These are phyloP conservation scores for Melanotaenia nigrans DNA, from an alignment of 2,797 vertebrate genomes.

Conservation along the genomic window DNA sequence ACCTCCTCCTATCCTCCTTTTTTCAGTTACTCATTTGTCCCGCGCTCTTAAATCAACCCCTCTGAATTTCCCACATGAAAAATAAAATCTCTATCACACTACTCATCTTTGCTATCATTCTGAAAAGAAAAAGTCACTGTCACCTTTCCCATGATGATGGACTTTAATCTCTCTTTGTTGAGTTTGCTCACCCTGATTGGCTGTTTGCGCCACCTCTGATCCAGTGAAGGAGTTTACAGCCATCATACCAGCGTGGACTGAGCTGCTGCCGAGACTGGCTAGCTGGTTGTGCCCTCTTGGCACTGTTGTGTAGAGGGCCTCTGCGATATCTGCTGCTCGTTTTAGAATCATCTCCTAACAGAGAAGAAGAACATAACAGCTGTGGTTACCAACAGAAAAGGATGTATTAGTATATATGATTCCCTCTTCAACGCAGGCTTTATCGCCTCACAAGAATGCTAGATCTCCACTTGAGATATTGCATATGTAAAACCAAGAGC, in stretches of 20 bases:
- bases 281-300: slow-evolving; percentile 97
- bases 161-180: slow-evolving; percentile 19
- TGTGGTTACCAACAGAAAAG: slow-evolving; percentile 47
- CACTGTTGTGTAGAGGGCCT: slow-evolving; percentile 92
- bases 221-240: slow-evolving; percentile 94
- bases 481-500: slow-evolving; percentile 45
- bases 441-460: slow-evolving; percentile 42
- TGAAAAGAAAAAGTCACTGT: slow-evolving; percentile 20
- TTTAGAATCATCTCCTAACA: slow-evolving; percentile 95
- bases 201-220: slow-evolving; percentile 92
- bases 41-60: slow-evolving; percentile 54
- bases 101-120: slow-evolving; percentile 30
- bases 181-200: slow-evolving; percentile 91
- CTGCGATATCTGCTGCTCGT: slow-evolving; percentile 94
- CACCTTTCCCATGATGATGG: slow-evolving; percentile 34
- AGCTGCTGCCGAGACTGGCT: slow-evolving; percentile 88
- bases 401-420: slow-evolving; percentile 4
- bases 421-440: slow-evolving; percentile 23
- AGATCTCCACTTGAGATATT: slow-evolving; percentile 57
- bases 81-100: slow-evolving; percentile 49
- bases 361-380: slow-evolving; percentile 21
- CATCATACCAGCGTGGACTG: slow-evolving; percentile 96
- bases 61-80: slow-evolving; percentile 65
- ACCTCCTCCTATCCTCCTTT: slow-evolving; percentile 47
- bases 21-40: slow-evolving; percentile 42